Evolutionary conservation across 2,113 vertebrate species (phyloP), one percentile per base, ranked within the genome.

Genomic region (Scophthalmus maximus): DNA sequence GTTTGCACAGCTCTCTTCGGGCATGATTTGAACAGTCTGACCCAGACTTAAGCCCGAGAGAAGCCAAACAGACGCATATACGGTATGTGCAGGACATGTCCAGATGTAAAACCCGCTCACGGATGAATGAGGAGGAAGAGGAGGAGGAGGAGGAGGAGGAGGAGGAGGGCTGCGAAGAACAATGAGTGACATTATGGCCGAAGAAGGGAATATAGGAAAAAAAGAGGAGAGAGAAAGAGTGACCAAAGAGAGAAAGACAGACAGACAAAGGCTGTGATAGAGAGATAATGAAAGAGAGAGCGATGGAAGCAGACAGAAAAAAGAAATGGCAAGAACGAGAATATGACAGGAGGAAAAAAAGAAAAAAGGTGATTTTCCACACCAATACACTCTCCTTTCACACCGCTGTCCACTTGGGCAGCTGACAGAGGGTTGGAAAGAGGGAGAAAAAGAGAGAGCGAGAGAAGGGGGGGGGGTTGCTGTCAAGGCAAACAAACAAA

Each of bases 291-390:
- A 59, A 14, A 59, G 56, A 26, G 17, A 40, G 44, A 76, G 59
- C n/a, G n/a, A 82, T 34, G 17, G 73, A 63, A 59, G 40, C 55
- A 7, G 77, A 59, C 71, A 36, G 51, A 71, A 34, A n/a, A 57
- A 23, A 26, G 29, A 73, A 59, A 62, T 15, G 38, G 59, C 17
- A 14, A 57, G 34, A 53, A 18, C 2, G 17, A 58, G 47, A 76
- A 68, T 68, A 69, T 73, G 81, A 81, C 68, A 75, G 47, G 59
- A 74, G 42, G 5, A 9, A 34, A 75, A 86, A 85, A 80, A 64
- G 64, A 83, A 66, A 88, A 86, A 73, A 69, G 59, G 78, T 81
- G 70, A 90, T 90, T 89, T 89, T 87, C 84, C 84, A 87, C 83
- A 81, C 82, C 78, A 44, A 73, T 87, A 81, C 50, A 52, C 51